Evolutionary conservation across 2,888 invertebrate genomes (phyloP).

Genomic region (Amphipyra berbera): DNA sequence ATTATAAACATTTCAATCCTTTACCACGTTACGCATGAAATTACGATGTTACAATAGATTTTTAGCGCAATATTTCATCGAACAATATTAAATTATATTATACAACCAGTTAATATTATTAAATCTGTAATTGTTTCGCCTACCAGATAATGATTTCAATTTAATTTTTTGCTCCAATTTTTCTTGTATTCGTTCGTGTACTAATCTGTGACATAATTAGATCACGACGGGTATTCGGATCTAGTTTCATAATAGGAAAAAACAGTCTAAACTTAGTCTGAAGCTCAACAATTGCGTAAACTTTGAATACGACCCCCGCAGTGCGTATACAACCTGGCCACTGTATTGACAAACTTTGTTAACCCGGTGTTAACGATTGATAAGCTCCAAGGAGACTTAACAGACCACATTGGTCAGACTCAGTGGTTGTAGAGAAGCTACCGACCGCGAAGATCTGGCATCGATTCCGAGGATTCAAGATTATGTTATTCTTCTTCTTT

Average conservation of each 20-base stretch:
- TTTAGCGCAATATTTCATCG: conserved; percentile 12
- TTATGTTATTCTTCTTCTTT: too few relatives aligned
- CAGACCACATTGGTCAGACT: too few relatives aligned
- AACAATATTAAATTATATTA: conserved; percentile 9
- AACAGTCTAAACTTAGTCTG: conserved; percentile 1
- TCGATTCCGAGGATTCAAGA: too few relatives aligned
- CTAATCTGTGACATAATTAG: conserved; percentile 13
- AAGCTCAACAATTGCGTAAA: conserved; percentile 35
- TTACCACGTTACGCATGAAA: conserved; percentile 3
- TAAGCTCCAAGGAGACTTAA: too few relatives aligned
- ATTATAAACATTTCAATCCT: too few relatives aligned
- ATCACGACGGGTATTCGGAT: conserved; percentile 7
- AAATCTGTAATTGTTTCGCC: not conserved
- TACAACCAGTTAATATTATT: conserved; percentile 1
- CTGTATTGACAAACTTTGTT: too few relatives aligned
- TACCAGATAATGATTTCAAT: not conserved
- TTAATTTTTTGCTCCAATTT: not conserved
- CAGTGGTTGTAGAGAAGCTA: too few relatives aligned
- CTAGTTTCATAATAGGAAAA: conserved; percentile 6
- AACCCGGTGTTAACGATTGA: too few relatives aligned
- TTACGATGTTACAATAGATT: conserved; percentile 6
- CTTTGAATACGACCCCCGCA: conserved; percentile 28
- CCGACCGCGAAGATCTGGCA: too few relatives aligned
- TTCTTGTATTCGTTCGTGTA: not conserved
- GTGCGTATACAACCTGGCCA: not conserved